Evolutionary conservation across 2,113 vertebrate genomes (phyloP).

Genomic region (Protomyctophum bolini): DNA sequence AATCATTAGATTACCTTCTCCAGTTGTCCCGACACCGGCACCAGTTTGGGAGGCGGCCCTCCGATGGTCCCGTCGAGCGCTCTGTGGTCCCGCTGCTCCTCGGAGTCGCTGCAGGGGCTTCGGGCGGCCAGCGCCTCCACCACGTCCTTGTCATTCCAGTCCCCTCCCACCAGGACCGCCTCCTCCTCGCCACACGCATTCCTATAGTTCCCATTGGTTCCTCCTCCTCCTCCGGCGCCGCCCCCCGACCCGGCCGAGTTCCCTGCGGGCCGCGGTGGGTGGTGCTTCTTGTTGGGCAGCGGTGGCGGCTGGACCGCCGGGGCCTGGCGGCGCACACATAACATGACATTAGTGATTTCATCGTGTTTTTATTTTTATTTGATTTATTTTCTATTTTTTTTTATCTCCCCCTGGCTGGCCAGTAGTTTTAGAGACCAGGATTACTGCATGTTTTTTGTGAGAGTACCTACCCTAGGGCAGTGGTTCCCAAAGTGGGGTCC

Average conservation of each 20-base stretch:
- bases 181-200: constrained; percentile 84
- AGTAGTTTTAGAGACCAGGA: no score
- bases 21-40: constrained; percentile 92
- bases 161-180: constrained; percentile 70
- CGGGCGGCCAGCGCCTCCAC: constrained; percentile 68
- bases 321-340: constrained; percentile 38
- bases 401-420: no score
- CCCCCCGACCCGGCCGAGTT: constrained; percentile 47
- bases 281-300: constrained; percentile 78
- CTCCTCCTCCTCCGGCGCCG: constrained; percentile 17
- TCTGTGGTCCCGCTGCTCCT: constrained; percentile 84
- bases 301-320: constrained; percentile 61
- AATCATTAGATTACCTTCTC: no score
- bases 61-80: constrained; percentile 83
- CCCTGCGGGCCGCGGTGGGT: constrained; percentile 42
- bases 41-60: constrained; percentile 92
- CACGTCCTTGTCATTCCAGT: constrained; percentile 82
- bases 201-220: constrained; percentile 74
- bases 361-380: no score
- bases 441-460: no score
- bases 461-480: no score
- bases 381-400: no score
- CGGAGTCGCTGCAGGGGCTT: constrained; percentile 88
- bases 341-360: no score
- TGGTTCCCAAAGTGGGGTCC: no score